Conservation (phyloP, 2,888 invertebrate genomes). For the Torymus texanus region DNA sequence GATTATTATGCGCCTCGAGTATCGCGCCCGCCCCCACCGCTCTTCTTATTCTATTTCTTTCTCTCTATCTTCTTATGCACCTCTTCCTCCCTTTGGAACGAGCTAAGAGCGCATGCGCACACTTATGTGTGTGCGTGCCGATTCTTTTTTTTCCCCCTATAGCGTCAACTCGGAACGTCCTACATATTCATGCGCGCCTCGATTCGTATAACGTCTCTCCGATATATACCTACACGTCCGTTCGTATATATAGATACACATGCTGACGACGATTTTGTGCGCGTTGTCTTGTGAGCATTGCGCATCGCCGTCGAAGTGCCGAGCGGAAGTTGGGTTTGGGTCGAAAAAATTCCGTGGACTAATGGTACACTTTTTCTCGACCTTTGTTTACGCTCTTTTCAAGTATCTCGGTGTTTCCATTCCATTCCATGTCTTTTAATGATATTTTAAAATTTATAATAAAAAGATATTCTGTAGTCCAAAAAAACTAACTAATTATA, state of each 20-base stretch:
- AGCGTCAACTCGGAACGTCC: conserved; percentile 63
- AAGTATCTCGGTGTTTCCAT: too few relatives aligned
- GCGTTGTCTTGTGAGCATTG: too few relatives aligned
- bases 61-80: neutral
- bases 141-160: conserved; percentile 12
- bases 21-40: conserved; percentile 56
- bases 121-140: neutral
- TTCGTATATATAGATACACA: too few relatives aligned
- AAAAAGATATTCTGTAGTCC: neutral
- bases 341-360: too few relatives aligned
- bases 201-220: conserved; percentile 60
- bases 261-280: too few relatives aligned
- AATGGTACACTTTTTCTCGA: too few relatives aligned
- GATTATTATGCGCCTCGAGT: conserved; percentile 70
- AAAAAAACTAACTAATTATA: conserved; percentile 28
- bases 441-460: neutral
- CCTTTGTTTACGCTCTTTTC: too few relatives aligned
- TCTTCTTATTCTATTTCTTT: conserved; percentile 8
- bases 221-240: conserved; percentile 60
- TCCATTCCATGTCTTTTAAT: too few relatives aligned
- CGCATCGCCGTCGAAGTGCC: too few relatives aligned
- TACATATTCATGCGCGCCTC: conserved; percentile 72
- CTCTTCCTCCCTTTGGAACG: neutral
- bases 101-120: neutral
- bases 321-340: too few relatives aligned